A percentile compares a stretch with the other conserved stretches of the same genome.
Conservation (phyloP, 2,797 vertebrate genomes). For the Vireo griseus region DNA sequence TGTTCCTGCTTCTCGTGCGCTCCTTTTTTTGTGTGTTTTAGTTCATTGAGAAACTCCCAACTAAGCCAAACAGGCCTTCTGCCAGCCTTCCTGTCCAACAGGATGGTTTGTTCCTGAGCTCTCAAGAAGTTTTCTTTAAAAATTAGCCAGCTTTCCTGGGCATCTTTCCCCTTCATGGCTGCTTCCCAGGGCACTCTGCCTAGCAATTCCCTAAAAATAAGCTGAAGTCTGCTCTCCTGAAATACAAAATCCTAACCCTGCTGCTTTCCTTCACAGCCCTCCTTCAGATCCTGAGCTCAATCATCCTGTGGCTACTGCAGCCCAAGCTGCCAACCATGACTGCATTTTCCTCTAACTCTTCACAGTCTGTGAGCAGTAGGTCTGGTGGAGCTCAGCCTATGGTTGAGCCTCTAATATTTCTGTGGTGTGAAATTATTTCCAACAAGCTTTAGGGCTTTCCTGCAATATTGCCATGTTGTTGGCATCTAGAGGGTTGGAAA, state of each 20-base stretch:
- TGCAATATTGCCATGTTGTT: not conserved
- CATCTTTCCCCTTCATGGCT: constrained; percentile 20
- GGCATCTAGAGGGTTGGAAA: not conserved
- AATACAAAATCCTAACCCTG: not conserved
- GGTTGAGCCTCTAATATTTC: not conserved
- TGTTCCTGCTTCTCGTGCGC: not conserved
- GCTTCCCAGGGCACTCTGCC: constrained; percentile 20
- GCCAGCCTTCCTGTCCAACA: not conserved
- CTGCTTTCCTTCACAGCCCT: not conserved
- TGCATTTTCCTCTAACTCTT: not conserved
- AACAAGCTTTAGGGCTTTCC: not conserved
- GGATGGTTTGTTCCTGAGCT: not conserved
- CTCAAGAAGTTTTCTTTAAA: constrained; percentile 15
- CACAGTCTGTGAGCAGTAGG: not conserved
- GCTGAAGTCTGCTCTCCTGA: not conserved
- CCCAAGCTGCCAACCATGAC: not conserved
- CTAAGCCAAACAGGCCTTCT: not conserved
- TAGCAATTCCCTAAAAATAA: constrained; percentile 38
- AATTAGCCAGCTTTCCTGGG: constrained; percentile 25
- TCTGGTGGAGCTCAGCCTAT: not conserved
- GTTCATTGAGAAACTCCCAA: constrained; percentile 2
- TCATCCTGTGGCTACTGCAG: not conserved
- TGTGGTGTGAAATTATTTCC: not conserved
- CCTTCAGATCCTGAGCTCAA: not conserved
- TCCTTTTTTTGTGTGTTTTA: not conserved